phyloP scores from a whole-genome alignment of 2,888 invertebrate genomes.

The Ariolimax columbianus region DNA sequence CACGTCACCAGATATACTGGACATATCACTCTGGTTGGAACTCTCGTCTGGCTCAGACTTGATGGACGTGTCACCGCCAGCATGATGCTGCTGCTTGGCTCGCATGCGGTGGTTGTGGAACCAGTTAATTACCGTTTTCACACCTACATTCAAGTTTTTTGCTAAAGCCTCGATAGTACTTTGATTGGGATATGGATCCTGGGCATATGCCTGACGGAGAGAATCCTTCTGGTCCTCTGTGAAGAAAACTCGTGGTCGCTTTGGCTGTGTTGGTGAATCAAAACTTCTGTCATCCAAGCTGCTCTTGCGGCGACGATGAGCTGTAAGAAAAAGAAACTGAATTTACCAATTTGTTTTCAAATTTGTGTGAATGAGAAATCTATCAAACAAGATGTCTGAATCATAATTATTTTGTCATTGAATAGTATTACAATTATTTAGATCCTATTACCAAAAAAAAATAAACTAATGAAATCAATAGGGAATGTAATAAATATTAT shows the following conservation, averaged over 20 bases:
- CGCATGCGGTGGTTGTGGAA: conserved; percentile 99
- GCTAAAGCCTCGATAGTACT: conserved; percentile 97
- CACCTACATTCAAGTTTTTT: conserved; percentile 91
- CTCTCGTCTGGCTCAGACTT: conserved; percentile 72
- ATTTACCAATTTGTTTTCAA: neutral
- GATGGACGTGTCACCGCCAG: conserved; percentile 51
- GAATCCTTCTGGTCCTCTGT: conserved; percentile 99
- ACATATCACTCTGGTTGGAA: conserved; percentile 72
- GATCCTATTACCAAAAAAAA: too few relatives aligned
- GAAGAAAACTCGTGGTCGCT: conserved; percentile 92
- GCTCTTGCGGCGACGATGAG: conserved; percentile 87
- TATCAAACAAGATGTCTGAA: neutral
- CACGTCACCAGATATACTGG: conserved; percentile 67
- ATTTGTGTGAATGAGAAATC: neutral
- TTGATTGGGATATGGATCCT: conserved; percentile 98
- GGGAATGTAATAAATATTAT: too few relatives aligned
- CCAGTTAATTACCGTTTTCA: conserved; percentile 99
- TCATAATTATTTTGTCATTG: too few relatives aligned
- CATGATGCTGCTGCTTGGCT: conserved; percentile 83
- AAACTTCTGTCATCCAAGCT: conserved; percentile 76
- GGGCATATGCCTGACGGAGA: conserved; percentile 92
- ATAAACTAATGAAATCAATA: too few relatives aligned
- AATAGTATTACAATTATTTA: too few relatives aligned
- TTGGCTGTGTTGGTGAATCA: conserved; percentile 71
- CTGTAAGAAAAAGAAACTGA: conserved; percentile 57